Conservation (phyloP, 2,888 invertebrate species). For the Gryllus longicercus region DNA sequence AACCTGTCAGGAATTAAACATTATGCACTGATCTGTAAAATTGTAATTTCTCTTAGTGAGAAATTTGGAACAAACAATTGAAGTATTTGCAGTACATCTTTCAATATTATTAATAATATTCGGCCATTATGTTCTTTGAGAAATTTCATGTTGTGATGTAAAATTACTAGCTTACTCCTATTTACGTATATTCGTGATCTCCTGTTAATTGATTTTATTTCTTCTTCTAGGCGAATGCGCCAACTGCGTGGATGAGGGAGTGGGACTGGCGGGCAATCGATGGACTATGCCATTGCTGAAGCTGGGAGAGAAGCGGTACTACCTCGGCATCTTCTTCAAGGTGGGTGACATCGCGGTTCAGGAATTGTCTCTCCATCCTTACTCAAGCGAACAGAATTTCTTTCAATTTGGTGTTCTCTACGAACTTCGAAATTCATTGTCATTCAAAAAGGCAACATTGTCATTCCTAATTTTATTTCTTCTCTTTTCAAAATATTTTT, state of each 20-base stretch:
- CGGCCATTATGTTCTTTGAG: too few species aligned
- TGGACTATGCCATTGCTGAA: constrained; percentile 90
- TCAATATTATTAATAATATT: too few species aligned
- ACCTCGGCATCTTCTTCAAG: constrained; percentile 91
- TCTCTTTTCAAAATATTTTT: too few species aligned
- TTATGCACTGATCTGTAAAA: too few species aligned
- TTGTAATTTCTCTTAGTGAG: too few species aligned
- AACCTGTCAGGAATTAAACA: too few species aligned
- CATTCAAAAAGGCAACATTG: neutral
- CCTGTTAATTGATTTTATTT: neutral
- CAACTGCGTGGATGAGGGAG: constrained; percentile 69
- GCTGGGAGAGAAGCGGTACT: constrained; percentile 84
- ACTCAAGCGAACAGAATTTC: neutral
- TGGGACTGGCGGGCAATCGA: constrained; percentile 62
- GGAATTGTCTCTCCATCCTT: neutral
- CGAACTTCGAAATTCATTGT: neutral
- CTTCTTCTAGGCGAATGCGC: constrained; percentile 64
- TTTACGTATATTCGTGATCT: too few species aligned
- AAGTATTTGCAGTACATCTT: too few species aligned
- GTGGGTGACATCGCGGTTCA: constrained; percentile 51
- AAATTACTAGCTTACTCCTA: too few species aligned
- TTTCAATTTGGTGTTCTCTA: neutral
- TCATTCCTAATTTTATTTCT: too few species aligned
- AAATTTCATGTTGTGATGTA: too few species aligned
- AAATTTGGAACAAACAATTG: too few species aligned